Percentiles rank a stretch among this genome's conserved stretches.
Conservation (phyloP, 2,113 vertebrate species). For the Arenaria interpres region DNA sequence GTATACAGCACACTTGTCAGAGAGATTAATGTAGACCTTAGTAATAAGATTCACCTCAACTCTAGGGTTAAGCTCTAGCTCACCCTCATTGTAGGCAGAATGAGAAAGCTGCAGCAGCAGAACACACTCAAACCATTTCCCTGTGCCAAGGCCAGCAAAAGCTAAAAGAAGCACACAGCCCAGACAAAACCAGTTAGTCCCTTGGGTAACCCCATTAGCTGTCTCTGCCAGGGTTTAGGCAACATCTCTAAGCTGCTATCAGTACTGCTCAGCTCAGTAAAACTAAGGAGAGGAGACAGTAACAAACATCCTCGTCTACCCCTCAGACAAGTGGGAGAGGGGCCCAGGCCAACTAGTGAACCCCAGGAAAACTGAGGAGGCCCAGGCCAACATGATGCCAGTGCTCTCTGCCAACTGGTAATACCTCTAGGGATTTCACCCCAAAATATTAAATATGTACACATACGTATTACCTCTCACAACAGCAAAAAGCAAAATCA, state of each 20-base stretch:
- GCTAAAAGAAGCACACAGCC: neutral
- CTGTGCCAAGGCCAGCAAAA: neutral
- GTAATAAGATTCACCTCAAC: constrained; percentile 31
- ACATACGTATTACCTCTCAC: neutral
- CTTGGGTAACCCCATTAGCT: neutral
- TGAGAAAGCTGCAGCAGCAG: neutral
- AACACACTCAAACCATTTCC: neutral
- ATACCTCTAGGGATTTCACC: neutral
- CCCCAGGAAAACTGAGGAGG: neutral
- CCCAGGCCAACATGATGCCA: neutral
- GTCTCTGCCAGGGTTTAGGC: neutral
- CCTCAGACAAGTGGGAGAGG: neutral
- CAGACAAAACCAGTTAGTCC: neutral
- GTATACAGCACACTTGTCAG: neutral
- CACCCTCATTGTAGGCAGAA: neutral
- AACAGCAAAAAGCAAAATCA: neutral
- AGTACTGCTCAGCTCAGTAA: neutral
- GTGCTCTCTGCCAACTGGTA: neutral
- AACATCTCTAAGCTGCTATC: neutral
- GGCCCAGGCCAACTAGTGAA: neutral
- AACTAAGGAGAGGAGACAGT: neutral
- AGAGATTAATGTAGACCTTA: neutral
- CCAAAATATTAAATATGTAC: neutral
- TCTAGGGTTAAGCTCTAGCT: neutral
- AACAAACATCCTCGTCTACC: neutral